These are phyloP conservation scores for Aphrocallistes beatrix DNA, from an alignment of 37 sponge, comb jelly and placozoan species.

Conservation along the genomic window DNA sequence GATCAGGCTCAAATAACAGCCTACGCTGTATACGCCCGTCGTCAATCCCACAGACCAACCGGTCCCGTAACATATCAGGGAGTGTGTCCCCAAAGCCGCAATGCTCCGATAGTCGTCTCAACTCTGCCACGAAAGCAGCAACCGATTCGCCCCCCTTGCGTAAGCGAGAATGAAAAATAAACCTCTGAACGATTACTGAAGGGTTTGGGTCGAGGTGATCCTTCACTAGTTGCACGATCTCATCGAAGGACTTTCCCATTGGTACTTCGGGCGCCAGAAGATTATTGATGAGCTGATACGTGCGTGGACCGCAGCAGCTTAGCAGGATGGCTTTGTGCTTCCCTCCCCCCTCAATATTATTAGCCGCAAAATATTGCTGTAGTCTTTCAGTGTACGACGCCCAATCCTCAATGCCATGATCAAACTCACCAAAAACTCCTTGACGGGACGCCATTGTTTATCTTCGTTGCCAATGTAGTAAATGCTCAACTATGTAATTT, in stretches of 20 bases:
- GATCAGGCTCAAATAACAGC: constrained; percentile 21
- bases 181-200: constrained; percentile 22
- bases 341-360: neutral
- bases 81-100: constrained; percentile 23
- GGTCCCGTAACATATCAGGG: constrained; percentile 24
- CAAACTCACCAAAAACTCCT: neutral
- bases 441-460: neutral
- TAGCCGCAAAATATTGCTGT: neutral
- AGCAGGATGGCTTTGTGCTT: neutral
- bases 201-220: constrained; percentile 18
- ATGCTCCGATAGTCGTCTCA: constrained; percentile 17
- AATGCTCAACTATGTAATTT: too few species aligned
- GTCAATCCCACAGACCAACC: constrained; percentile 17
- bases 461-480: neutral
- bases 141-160: constrained; percentile 21
- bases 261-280: neutral
- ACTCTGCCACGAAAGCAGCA: constrained; percentile 15
- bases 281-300: neutral
- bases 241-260: neutral
- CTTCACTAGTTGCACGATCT: constrained; percentile 1
- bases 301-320: neutral
- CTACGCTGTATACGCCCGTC: constrained; percentile 19
- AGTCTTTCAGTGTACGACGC: neutral
- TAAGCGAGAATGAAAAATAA: neutral
- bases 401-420: neutral